A percentile compares a stretch with the other conserved stretches of the same genome.
Evolutionary conservation across 2,888 invertebrate species (phyloP).

Genomic region (Venusia cambrica): DNA sequence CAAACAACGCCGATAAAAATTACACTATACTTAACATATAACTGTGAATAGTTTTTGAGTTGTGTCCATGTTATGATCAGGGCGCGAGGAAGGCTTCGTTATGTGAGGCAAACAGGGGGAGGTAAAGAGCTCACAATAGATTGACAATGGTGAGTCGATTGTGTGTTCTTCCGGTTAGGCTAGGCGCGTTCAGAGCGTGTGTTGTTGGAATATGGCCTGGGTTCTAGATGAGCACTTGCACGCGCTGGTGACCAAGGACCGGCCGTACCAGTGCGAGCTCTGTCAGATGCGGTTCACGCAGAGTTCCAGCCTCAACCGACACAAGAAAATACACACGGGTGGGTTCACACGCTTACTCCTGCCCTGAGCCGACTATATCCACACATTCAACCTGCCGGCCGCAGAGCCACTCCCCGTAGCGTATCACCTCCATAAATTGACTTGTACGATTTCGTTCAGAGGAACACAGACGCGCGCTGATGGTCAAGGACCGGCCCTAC

Average conservation of each 20-base stretch:
- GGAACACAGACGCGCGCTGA: slow-evolving; percentile 72
- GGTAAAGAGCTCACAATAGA: slow-evolving; percentile 63
- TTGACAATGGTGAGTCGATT: slow-evolving; percentile 37
- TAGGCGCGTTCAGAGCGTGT: slow-evolving; percentile 41
- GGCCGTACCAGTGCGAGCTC: slow-evolving; percentile 84
- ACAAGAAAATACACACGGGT: slow-evolving; percentile 86
- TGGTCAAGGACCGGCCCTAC: slow-evolving; percentile 79
- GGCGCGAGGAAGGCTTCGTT: slow-evolving; percentile 71
- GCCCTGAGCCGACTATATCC: slow-evolving; percentile 46
- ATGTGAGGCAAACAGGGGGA: slow-evolving; percentile 77
- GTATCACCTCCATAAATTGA: slow-evolving; percentile 42
- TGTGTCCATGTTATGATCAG: slow-evolving; percentile 64
- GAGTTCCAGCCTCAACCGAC: slow-evolving; percentile 86
- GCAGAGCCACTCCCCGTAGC: slow-evolving; percentile 27
- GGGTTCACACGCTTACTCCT: slow-evolving; percentile 59
- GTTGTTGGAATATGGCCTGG: slow-evolving; percentile 64
- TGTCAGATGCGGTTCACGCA: slow-evolving; percentile 87
- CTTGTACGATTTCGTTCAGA: slow-evolving; percentile 69
- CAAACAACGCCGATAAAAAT: slow-evolving; percentile 25
- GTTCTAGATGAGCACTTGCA: slow-evolving; percentile 80
- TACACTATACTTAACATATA: slow-evolving; percentile 41
- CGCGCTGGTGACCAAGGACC: slow-evolving; percentile 78
- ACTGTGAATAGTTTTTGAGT: slow-evolving; percentile 81
- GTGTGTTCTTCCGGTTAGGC: slow-evolving; percentile 50
- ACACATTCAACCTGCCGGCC: slow-evolving; percentile 31